Evolutionary conservation across 2,888 invertebrate species (phyloP).

Genomic region (Melieria omissa): DNA sequence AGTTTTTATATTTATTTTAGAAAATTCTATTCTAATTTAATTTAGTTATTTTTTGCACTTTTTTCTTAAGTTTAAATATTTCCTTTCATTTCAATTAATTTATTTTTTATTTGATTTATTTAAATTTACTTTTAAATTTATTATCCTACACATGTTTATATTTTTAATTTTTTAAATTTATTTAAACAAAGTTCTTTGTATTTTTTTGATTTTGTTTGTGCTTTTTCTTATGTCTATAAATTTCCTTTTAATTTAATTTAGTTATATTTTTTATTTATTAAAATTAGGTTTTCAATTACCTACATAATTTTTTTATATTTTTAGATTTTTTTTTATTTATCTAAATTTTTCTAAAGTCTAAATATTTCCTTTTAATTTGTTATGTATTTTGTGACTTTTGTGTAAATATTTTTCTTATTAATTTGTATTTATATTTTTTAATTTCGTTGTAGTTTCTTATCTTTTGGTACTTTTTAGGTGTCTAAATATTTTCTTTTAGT

Average conservation of each 20-base stretch:
- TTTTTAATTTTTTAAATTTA: too few relatives aligned
- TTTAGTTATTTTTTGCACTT: not conserved
- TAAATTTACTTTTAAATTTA: not conserved
- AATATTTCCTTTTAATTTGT: conserved; percentile 5
- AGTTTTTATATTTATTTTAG: too few relatives aligned
- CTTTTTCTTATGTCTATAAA: not conserved
- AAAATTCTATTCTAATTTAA: too few relatives aligned
- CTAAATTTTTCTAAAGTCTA: not conserved
- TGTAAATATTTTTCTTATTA: too few relatives aligned
- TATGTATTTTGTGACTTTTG: conserved; percentile 3
- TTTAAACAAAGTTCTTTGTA: too few relatives aligned
- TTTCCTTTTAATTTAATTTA: not conserved
- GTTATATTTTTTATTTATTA: conserved; percentile 2
- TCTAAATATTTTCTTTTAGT: not conserved
- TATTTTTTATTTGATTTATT: not conserved
- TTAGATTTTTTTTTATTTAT: not conserved
- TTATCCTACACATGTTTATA: too few relatives aligned
- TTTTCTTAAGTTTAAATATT: not conserved
- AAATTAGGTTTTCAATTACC: not conserved
- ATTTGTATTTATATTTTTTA: not conserved
- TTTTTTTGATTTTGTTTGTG: too few relatives aligned
- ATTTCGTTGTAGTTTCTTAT: not conserved
- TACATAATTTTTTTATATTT: not conserved
- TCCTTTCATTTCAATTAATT: not conserved
- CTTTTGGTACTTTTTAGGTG: not conserved